Conservation (phyloP, 2,888 invertebrate genomes). For the Metellina segmentata region DNA sequence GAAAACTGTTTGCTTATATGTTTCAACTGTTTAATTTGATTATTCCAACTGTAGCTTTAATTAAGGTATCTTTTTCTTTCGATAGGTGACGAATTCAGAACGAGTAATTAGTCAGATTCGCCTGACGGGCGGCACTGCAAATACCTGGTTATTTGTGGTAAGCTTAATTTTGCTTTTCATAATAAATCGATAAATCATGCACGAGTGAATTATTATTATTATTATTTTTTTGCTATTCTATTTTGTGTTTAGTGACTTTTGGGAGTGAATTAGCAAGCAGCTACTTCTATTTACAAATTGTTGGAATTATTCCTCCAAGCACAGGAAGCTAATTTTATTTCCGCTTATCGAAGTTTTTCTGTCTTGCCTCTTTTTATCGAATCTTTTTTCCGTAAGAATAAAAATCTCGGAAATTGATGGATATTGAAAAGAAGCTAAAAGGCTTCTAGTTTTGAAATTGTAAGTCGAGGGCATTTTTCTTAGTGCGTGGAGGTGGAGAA, state of each 20-base stretch:
- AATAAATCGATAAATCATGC: neutral
- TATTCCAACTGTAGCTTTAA: neutral
- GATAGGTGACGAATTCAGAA: slow-evolving; percentile 54
- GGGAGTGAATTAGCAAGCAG: neutral
- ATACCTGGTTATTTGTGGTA: slow-evolving; percentile 65
- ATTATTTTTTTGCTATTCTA: neutral
- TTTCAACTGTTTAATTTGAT: neutral
- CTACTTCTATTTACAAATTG: neutral
- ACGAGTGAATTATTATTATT: neutral
- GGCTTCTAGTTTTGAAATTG: slow-evolving; percentile 5
- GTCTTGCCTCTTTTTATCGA: neutral
- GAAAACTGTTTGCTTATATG: neutral
- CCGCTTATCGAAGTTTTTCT: neutral
- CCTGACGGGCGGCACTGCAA: slow-evolving; percentile 65
- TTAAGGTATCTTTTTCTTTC: slow-evolving; percentile 16
- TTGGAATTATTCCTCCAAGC: neutral
- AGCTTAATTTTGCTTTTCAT: slow-evolving; percentile 17
- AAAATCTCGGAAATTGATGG: neutral
- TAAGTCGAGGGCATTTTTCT: slow-evolving; percentile 2
- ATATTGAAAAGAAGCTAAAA: slow-evolving; percentile 11
- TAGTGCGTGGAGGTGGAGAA: neutral
- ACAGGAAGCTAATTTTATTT: neutral
- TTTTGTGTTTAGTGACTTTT: neutral
- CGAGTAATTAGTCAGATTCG: slow-evolving; percentile 42
- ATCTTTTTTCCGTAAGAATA: neutral